Evolutionary conservation across 2,888 invertebrate species (phyloP).

Genomic region (Drosophila nigricruria): DNA sequence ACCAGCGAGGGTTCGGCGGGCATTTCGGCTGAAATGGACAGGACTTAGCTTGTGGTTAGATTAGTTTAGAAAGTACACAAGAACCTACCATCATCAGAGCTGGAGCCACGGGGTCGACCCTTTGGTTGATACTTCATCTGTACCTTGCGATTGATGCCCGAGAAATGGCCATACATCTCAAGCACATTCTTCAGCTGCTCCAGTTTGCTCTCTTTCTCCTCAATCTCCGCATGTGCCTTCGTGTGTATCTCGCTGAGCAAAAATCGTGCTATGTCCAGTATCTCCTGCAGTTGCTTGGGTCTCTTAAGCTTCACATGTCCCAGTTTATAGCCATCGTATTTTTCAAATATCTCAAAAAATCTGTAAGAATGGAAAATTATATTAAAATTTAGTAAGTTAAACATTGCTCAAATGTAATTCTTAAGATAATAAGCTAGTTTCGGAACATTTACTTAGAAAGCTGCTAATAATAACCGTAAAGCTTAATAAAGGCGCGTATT

Average conservation of each 20-base stretch:
- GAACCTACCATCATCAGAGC: conserved; percentile 94
- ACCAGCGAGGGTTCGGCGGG: conserved; percentile 97
- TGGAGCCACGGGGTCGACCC: conserved; percentile 95
- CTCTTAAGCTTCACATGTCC: conserved; percentile 99
- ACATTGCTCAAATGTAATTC: neutral
- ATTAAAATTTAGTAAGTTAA: neutral
- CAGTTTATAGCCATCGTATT: conserved; percentile 97
- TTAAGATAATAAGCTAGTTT: neutral
- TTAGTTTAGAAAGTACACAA: conserved; percentile 16
- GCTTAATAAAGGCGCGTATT: neutral
- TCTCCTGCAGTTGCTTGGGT: conserved; percentile 98
- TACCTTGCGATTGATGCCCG: conserved; percentile 99
- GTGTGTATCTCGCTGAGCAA: conserved; percentile 95
- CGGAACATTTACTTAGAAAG: neutral
- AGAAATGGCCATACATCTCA: conserved; percentile 99
- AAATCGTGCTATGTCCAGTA: conserved; percentile 97
- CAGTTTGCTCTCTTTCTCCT: conserved; percentile 98
- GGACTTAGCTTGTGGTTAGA: conserved; percentile 54
- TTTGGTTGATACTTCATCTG: conserved; percentile 99
- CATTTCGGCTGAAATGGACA: conserved; percentile 87
- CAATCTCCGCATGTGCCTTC: conserved; percentile 95
- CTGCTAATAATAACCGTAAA: neutral
- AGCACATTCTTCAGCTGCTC: conserved; percentile 99
- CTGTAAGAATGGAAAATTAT: conserved; percentile 85
- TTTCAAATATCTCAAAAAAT: conserved; percentile 99